phyloP scores from a whole-genome alignment of 2,797 vertebrate species.

The Phoebastria nigripes region DNA sequence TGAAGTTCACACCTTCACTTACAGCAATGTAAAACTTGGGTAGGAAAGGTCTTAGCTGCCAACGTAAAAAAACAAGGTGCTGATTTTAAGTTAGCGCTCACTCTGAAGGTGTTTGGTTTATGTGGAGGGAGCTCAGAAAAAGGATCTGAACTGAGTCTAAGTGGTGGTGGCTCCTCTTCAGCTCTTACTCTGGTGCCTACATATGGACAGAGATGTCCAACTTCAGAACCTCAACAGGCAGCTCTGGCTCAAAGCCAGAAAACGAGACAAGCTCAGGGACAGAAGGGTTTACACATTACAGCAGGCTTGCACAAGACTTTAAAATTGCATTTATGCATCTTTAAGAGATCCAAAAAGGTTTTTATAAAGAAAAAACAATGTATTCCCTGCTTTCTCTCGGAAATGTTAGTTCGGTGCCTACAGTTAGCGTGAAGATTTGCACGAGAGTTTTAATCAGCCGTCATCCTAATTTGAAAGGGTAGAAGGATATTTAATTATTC shows the following conservation, averaged over 20 bases:
- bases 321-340: not conserved
- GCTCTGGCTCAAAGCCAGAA: not conserved
- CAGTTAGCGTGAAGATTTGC: accelerated
- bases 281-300: not conserved
- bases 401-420: not conserved
- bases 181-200: not conserved
- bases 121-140: not conserved
- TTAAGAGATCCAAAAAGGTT: not conserved
- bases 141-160: not conserved
- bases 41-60: not conserved
- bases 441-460: not conserved
- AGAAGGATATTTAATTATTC: not conserved
- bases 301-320: not conserved
- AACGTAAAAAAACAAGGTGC: not conserved
- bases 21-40: not conserved
- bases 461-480: not conserved
- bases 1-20: not conserved
- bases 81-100: not conserved
- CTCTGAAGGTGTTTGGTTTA: not conserved
- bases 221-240: not conserved
- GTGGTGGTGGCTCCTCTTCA: not conserved
- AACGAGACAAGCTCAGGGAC: not conserved
- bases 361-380: not conserved
- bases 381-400: not conserved
- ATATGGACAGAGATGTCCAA: not conserved